phyloP scores from a whole-genome alignment of 2,797 vertebrate genomes.

The Myotis myotis region DNA sequence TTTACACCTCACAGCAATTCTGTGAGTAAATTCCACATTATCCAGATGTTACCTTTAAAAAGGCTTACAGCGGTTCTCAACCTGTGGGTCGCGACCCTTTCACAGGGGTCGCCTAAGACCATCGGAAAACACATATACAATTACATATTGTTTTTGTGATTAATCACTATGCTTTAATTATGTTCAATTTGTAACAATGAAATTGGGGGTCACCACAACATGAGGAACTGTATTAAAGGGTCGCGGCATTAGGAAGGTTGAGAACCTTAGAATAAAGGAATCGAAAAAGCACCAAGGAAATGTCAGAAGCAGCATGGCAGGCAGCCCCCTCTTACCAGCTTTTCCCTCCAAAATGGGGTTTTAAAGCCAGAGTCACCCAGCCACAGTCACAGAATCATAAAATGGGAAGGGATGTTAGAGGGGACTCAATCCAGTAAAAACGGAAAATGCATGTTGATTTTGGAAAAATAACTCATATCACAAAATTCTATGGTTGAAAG shows the following conservation, averaged over 20 bases:
- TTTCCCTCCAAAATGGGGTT: not conserved
- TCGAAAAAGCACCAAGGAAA: not conserved
- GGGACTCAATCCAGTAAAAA: not conserved
- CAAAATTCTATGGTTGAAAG: conserved; percentile 12
- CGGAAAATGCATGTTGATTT: not conserved
- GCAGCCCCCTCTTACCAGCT: not conserved
- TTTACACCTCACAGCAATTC: not conserved
- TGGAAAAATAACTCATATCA: not conserved
- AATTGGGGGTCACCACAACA: too few species aligned
- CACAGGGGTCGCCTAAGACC: too few species aligned
- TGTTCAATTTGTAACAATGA: too few species aligned
- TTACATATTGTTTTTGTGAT: too few species aligned
- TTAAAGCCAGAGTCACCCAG: not conserved
- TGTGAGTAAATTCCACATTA: not conserved
- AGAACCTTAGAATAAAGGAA: not conserved
- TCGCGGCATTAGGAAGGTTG: too few species aligned
- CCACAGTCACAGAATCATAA: not conserved
- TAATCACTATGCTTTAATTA: too few species aligned
- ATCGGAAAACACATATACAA: too few species aligned
- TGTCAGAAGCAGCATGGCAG: not conserved
- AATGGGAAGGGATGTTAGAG: not conserved
- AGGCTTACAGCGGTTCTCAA: too few species aligned
- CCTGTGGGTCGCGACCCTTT: too few species aligned
- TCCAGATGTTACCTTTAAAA: not conserved
- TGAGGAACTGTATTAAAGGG: too few species aligned